Conservation (phyloP, 1,140 invertebrate species). For the Meloidogyne hapla region DNA sequence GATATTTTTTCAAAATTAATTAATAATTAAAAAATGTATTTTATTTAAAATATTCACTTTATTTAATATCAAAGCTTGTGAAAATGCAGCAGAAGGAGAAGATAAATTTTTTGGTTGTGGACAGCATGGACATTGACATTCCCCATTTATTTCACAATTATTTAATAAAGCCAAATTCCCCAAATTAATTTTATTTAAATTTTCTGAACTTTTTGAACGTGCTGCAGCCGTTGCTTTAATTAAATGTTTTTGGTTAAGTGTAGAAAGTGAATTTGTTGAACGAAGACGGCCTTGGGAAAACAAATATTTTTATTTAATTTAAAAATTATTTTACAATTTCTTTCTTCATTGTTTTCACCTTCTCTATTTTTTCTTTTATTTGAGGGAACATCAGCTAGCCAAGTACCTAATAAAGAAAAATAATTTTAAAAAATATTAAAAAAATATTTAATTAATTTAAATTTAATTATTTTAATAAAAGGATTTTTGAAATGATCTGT, state of each 20-base stretch:
- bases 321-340: neutral
- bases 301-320: neutral
- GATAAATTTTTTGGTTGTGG: neutral
- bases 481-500: too few relatives aligned
- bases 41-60: neutral
- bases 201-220: slow-evolving; percentile 58
- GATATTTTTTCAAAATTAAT: too few relatives aligned
- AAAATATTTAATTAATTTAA: neutral
- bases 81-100: neutral
- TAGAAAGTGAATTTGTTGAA: slow-evolving; percentile 55
- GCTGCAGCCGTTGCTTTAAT: slow-evolving; percentile 45
- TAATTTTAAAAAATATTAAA: slow-evolving; percentile 27
- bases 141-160: neutral
- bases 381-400: slow-evolving; percentile 37
- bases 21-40: too few relatives aligned
- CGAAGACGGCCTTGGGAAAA: slow-evolving; percentile 34
- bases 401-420: slow-evolving; percentile 28
- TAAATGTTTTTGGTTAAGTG: slow-evolving; percentile 58
- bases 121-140: neutral
- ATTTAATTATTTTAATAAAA: too few relatives aligned
- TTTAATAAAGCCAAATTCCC: neutral
- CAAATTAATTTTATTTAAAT: slow-evolving; percentile 47
- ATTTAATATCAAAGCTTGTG: neutral
- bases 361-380: slow-evolving; percentile 25
- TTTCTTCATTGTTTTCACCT: neutral